A percentile compares a stretch with the other conserved stretches of the same genome.
Conservation (phyloP, 2,113 vertebrate species). For the Pipra filicauda region DNA sequence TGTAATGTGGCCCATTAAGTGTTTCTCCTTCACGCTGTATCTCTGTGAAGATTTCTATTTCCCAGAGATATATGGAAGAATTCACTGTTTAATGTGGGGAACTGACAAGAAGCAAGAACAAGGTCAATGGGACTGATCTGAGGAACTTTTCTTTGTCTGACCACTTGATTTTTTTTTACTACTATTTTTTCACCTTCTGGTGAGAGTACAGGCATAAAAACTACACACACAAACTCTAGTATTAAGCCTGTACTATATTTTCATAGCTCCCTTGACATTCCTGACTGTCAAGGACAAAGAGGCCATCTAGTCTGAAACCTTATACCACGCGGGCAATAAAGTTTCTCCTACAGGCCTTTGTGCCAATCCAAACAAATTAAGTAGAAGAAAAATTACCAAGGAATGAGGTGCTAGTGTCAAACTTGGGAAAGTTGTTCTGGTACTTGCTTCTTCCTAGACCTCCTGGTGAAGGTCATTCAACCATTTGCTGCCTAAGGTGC, state of each 20-base stretch:
- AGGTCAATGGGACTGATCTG: background rate
- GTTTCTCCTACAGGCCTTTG: background rate
- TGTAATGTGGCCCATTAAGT: conserved; percentile 63
- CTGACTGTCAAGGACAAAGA: background rate
- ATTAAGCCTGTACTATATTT: background rate
- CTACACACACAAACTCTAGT: background rate
- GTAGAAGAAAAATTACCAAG: background rate
- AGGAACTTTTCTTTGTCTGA: background rate
- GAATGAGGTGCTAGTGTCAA: background rate
- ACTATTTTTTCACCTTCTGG: background rate
- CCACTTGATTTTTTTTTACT: background rate
- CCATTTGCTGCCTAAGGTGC: background rate
- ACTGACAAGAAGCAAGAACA: background rate
- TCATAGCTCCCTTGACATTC: background rate
- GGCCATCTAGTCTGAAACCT: background rate
- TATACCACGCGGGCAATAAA: background rate
- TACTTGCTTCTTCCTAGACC: background rate
- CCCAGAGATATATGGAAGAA: conserved; percentile 23
- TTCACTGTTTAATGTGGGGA: background rate
- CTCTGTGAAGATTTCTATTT: conserved; percentile 65
- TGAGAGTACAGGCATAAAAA: background rate
- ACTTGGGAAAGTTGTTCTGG: background rate
- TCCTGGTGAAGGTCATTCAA: background rate
- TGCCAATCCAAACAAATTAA: background rate
- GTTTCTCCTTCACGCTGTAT: conserved; percentile 65